phyloP scores from a whole-genome alignment of 1,140 invertebrate genomes.

The Macrosteles quadrilineatus region DNA sequence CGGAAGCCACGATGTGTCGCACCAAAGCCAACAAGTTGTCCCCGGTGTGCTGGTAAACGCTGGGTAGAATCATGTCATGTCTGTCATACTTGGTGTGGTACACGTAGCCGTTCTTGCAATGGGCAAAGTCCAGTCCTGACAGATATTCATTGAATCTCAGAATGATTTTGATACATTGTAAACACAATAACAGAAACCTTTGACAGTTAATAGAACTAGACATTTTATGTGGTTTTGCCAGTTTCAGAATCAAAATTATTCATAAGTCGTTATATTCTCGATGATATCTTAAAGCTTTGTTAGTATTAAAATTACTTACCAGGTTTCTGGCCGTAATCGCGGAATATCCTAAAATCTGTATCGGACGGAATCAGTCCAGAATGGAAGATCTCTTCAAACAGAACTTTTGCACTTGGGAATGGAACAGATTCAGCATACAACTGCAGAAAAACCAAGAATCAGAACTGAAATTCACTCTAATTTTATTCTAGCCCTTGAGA shows the following conservation, averaged over 20 bases:
- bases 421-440: constrained; percentile 80
- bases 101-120: constrained; percentile 89
- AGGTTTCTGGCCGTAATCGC: constrained; percentile 82
- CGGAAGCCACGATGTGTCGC: constrained; percentile 60
- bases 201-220: too few relatives aligned
- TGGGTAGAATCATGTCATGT: constrained; percentile 72
- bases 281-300: too few relatives aligned
- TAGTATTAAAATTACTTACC: too few relatives aligned
- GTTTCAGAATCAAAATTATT: too few relatives aligned
- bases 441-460: constrained; percentile 48
- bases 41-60: constrained; percentile 80
- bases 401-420: constrained; percentile 86
- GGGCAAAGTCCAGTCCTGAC: constrained; percentile 91
- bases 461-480: too few relatives aligned
- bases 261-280: too few relatives aligned
- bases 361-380: constrained; percentile 90
- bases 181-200: too few relatives aligned
- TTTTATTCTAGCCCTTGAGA: too few relatives aligned
- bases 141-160: too few relatives aligned
- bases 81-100: constrained; percentile 87
- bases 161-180: too few relatives aligned
- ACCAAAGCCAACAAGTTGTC: constrained; percentile 73
- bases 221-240: too few relatives aligned
- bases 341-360: constrained; percentile 93
- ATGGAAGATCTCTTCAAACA: constrained; percentile 95